Percentiles rank a stretch among this genome's conserved stretches.
Evolutionary conservation across 2,797 vertebrate species (phyloP).

Genomic region (Coilia nasus): DNA sequence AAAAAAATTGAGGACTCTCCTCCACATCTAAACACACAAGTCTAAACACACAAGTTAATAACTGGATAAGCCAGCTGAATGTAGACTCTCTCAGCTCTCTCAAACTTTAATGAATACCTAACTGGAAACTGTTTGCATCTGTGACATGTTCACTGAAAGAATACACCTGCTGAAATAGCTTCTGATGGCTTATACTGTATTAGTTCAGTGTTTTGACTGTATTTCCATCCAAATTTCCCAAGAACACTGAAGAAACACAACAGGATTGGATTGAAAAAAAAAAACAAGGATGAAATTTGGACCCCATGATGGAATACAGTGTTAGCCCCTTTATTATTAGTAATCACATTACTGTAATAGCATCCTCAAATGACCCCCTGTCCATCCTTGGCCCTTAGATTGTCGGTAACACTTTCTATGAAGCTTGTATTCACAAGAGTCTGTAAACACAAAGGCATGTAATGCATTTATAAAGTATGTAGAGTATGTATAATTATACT

Average conservation of each 20-base stretch:
- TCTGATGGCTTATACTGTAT: background rate
- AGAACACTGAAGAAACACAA: background rate
- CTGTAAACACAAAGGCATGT: too few relatives aligned
- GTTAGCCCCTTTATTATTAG: too few relatives aligned
- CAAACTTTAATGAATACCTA: too few relatives aligned
- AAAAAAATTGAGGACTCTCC: background rate
- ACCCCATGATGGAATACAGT: too few relatives aligned
- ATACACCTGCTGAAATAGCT: background rate
- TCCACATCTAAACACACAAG: background rate
- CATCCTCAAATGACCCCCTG: too few relatives aligned
- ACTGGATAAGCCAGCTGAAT: background rate
- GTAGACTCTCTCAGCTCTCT: background rate
- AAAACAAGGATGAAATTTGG: background rate
- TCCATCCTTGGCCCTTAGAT: too few relatives aligned
- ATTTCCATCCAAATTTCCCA: background rate
- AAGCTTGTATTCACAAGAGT: too few relatives aligned
- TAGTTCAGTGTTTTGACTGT: background rate
- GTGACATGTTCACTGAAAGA: background rate
- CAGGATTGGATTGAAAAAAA: background rate
- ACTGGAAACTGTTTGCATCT: background rate
- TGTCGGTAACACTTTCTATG: too few relatives aligned
- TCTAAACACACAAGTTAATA: background rate
- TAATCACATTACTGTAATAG: too few relatives aligned
- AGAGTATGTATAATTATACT: too few relatives aligned
- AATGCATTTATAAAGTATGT: too few relatives aligned